Base-by-base conservation (phyloP, 2,888 invertebrate genomes). In the Tillus elongatus region DNA sequence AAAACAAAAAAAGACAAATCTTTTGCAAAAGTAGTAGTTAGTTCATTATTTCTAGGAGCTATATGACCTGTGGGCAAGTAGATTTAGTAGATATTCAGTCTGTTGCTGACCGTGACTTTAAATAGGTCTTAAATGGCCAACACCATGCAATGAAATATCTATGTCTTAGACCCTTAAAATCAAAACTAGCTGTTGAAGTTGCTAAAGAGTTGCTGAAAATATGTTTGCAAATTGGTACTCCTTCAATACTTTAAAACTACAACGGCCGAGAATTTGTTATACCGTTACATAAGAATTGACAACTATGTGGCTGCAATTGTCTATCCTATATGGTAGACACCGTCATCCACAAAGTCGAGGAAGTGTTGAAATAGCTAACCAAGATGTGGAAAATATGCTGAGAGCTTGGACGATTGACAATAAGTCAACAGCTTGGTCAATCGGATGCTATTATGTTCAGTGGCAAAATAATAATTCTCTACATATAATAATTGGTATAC, bases 401-500 rank as follows among this genome's bases (percentile, higher is more conserved):
- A 6, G 29, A 4, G 4, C 9, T 9, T 29, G 29, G 29, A 29
- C 10, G 29, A 9, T 10, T 29, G 29, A 29, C 10, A 29, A 29
- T 10, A 9, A 6, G 8, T 29, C 24, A 8, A 19, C 6, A 19
- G 9, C 6, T 19, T 19, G 24, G 24, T 19, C 24, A 8, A 6
- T 19, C 6, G 24, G 24, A 8, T 19, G 24, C 24, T 19, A 19
- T 19, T 19, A 14, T 38, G 15, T n/a, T n/a, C n/a, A n/a, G n/a
- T n/a, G n/a, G 26, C 33, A 34, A 27, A 41, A 39, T 31, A 39
- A 41, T 16, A 31, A 38, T 13, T 41, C 35, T 14, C 30, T 26
- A 6, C 35, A 41, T 39, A 13, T 36, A 10, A 40, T 33, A 24
- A 37, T 43, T 35, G 42, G 39, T 36, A 26, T 36, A 14, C n/a